Evolutionary conservation across 2,888 invertebrate genomes (phyloP).

Genomic region (Dinocampus coccinellae): DNA sequence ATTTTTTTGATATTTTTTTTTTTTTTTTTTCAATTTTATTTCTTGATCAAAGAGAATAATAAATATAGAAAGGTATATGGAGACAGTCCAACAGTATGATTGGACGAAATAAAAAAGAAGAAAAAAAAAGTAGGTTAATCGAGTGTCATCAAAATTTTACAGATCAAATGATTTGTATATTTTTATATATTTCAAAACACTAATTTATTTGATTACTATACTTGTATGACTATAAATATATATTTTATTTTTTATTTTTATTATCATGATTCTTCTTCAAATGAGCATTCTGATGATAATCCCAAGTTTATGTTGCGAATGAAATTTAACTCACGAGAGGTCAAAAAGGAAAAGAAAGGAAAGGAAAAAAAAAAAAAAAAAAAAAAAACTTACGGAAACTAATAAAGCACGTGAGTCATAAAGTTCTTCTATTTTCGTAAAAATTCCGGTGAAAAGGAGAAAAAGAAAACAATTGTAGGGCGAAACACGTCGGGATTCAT

Average conservation of each 20-base stretch:
- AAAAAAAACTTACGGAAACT: slow-evolving; percentile 25
- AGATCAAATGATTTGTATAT: background rate
- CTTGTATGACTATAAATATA: background rate
- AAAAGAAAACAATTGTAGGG: background rate
- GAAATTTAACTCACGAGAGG: background rate
- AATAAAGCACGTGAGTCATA: slow-evolving; percentile 33
- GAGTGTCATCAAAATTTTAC: background rate
- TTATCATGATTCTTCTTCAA: background rate
- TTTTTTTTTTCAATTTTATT: no score
- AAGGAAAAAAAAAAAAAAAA: slow-evolving; percentile 3
- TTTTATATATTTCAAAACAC: background rate
- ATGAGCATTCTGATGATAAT: background rate
- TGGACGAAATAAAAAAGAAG: no score
- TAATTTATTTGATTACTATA: background rate
- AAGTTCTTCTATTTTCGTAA: slow-evolving; percentile 17
- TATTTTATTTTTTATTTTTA: background rate
- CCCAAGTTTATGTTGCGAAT: background rate
- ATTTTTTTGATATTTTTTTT: no score
- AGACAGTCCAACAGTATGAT: background rate
- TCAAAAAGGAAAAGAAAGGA: background rate
- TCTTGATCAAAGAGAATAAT: slow-evolving; percentile 19
- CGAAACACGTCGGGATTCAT: slow-evolving; percentile 1
- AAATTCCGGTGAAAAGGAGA: background rate
- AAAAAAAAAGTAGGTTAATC: slow-evolving; percentile 9
- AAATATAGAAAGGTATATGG: background rate